Percentiles rank a stretch among this genome's conserved stretches.
Conservation (phyloP, 2,113 vertebrate species). For the Gallinago undulata region DNA sequence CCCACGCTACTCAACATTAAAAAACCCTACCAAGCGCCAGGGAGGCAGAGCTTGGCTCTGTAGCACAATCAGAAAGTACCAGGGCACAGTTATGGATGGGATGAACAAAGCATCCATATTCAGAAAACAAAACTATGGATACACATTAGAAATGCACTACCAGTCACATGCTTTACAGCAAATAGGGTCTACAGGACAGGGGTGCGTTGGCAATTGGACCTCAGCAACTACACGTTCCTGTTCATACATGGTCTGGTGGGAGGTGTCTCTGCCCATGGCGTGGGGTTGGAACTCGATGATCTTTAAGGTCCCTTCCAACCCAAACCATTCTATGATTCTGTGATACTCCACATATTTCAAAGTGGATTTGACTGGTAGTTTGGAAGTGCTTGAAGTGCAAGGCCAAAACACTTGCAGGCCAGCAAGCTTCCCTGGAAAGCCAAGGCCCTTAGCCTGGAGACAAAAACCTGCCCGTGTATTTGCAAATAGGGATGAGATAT, state of each 20-base stretch:
- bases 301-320: too few species aligned
- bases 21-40: not conserved
- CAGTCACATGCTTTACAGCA: not conserved
- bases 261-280: too few species aligned
- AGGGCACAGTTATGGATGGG: not conserved
- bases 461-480: not conserved
- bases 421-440: not conserved
- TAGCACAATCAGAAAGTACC: not conserved
- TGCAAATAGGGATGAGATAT: not conserved
- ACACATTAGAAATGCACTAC: not conserved
- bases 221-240: not conserved
- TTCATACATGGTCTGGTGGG: not conserved
- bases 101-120: not conserved
- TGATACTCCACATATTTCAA: not conserved
- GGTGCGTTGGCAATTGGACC: accelerated
- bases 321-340: too few species aligned
- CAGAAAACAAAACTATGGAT: not conserved
- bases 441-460: not conserved
- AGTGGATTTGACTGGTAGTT: not conserved
- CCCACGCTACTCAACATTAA: not conserved
- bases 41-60: not conserved
- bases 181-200: not conserved
- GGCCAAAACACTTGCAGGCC: not conserved
- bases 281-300: too few species aligned
- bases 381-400: not conserved